Conservation (phyloP, 2,797 vertebrate genomes). For the Tragelaphus oryx region DNA sequence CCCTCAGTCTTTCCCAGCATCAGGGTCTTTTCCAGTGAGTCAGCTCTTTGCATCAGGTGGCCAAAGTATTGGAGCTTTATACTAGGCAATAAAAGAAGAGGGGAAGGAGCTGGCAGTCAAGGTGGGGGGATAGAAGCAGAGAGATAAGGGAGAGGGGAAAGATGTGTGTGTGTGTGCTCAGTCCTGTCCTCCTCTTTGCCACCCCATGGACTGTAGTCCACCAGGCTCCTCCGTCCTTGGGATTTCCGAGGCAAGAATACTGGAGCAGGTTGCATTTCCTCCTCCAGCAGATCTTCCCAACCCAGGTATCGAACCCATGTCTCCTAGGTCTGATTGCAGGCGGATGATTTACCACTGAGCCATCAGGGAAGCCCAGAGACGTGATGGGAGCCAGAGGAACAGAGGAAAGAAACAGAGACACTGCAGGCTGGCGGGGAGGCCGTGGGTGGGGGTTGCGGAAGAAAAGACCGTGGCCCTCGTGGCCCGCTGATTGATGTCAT, state of each 20-base stretch:
- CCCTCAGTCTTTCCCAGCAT: not conserved
- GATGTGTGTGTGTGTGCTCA: not conserved
- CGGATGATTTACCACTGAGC: not conserved
- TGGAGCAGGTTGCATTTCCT: not conserved
- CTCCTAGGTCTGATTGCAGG: not conserved
- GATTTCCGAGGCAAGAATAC: not conserved
- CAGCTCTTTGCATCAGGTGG: not conserved
- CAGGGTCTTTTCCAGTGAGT: not conserved
- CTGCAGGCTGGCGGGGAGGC: not conserved
- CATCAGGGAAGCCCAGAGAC: not conserved
- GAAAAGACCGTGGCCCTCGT: fast-evolving
- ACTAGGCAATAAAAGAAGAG: not conserved
- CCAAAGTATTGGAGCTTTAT: not conserved
- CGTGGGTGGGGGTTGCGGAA: not conserved
- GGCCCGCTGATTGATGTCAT: not conserved
- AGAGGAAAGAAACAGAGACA: fast-evolving
- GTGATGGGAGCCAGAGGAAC: fast-evolving
- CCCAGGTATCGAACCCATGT: not conserved
- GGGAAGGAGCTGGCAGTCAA: not conserved
- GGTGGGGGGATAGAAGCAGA: not conserved
- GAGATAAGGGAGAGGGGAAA: fast-evolving
- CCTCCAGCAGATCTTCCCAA: not conserved
- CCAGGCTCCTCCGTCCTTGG: not conserved
- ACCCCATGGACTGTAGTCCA: not conserved
- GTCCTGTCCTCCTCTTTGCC: fast-evolving